Evolutionary conservation across 2,797 vertebrate genomes (phyloP).

Genomic region (Synaphobranchus kaupii): DNA sequence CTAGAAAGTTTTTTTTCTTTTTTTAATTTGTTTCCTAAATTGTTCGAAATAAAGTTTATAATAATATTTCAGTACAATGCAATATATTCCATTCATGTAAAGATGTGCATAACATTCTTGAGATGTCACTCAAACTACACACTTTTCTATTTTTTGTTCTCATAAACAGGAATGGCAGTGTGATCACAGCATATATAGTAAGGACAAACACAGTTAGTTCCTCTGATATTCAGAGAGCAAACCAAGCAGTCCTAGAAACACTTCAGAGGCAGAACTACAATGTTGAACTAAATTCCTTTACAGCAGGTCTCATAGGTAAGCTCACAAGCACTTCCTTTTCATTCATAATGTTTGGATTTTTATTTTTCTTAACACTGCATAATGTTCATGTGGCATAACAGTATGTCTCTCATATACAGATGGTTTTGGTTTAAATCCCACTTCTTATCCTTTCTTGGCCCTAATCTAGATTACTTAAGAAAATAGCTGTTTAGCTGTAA

Average conservation of each 20-base stretch:
- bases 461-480: too few relatives aligned
- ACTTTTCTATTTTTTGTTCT: slow-evolving; percentile 25
- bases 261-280: slow-evolving; percentile 38
- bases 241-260: slow-evolving; percentile 41
- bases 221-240: slow-evolving; percentile 53
- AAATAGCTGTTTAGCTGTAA: too few relatives aligned
- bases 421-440: too few relatives aligned
- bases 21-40: too few relatives aligned
- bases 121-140: not conserved
- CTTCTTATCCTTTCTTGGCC: too few relatives aligned
- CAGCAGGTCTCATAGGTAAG: slow-evolving; percentile 46
- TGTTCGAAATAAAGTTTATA: too few relatives aligned
- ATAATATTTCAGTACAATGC: too few relatives aligned
- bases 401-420: too few relatives aligned
- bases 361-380: not conserved
- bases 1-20: too few relatives aligned
- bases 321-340: not conserved
- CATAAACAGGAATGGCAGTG: slow-evolving; percentile 74
- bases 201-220: slow-evolving; percentile 36
- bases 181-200: slow-evolving; percentile 65
- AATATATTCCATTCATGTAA: too few relatives aligned
- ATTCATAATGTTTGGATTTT: not conserved
- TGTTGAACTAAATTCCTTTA: slow-evolving; percentile 32
- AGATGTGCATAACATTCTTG: not conserved
- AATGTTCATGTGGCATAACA: too few relatives aligned